Evolutionary conservation across 1,140 invertebrate species (phyloP).

Genomic region (Phymorhynchus buccinoides): DNA sequence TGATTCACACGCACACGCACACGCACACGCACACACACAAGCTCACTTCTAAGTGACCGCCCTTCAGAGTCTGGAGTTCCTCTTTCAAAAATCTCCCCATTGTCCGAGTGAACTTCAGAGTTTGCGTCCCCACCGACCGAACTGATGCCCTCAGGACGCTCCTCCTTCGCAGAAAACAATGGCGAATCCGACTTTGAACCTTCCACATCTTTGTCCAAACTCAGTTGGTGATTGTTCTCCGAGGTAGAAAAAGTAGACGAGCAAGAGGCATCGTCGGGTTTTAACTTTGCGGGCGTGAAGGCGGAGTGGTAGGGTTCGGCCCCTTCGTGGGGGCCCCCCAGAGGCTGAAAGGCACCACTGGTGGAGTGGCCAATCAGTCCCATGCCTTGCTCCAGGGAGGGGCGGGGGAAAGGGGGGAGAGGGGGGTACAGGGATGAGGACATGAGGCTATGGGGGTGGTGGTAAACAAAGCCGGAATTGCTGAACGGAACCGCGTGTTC

Average conservation of each 20-base stretch:
- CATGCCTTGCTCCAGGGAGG: slow-evolving; percentile 56
- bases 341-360: slow-evolving; percentile 64
- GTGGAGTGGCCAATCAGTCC: slow-evolving; percentile 28
- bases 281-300: slow-evolving; percentile 68
- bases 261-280: slow-evolving; percentile 57
- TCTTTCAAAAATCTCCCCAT: slow-evolving; percentile 60
- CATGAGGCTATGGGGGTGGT: slow-evolving; percentile 64
- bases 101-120: slow-evolving; percentile 67
- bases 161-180: slow-evolving; percentile 58
- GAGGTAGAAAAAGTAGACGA: slow-evolving; percentile 27
- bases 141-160: slow-evolving; percentile 65
- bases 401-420: slow-evolving; percentile 61
- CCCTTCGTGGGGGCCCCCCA: slow-evolving; percentile 55
- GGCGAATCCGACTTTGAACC: slow-evolving; percentile 3
- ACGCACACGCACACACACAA: slow-evolving; percentile 24
- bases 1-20: neutral
- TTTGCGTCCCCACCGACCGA: slow-evolving; percentile 64
- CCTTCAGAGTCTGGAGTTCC: slow-evolving; percentile 69
- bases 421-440: slow-evolving; percentile 66
- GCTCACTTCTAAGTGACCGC: slow-evolving; percentile 68
- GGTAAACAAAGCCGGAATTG: slow-evolving; percentile 63
- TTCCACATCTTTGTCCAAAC: slow-evolving; percentile 39
- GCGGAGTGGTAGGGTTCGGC: slow-evolving; percentile 67
- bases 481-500: slow-evolving; percentile 60
- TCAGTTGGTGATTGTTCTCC: neutral